Conservation (phyloP, 1,140 invertebrate species). For the Zeugodacus cucurbitae region DNA sequence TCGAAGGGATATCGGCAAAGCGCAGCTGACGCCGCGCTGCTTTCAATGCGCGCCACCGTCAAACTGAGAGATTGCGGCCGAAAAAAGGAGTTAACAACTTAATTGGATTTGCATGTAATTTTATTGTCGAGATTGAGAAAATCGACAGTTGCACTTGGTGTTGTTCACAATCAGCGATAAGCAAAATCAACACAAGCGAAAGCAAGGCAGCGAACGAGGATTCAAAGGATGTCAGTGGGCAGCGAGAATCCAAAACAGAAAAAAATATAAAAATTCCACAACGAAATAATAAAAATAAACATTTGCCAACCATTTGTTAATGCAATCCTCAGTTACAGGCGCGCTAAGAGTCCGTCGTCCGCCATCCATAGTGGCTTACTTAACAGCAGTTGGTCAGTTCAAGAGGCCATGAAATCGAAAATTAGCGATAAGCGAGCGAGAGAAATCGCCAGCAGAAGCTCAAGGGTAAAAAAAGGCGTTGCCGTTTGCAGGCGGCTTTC, state of each 20-base stretch:
- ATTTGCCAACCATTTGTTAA: neutral
- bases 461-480: neutral
- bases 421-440: conserved; percentile 28
- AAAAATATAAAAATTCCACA: neutral
- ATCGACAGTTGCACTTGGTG: conserved; percentile 63
- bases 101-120: conserved; percentile 66
- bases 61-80: conserved; percentile 32
- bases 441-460: neutral
- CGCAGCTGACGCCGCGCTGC: neutral
- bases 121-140: conserved; percentile 65
- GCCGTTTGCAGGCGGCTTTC: neutral
- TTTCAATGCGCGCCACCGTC: neutral
- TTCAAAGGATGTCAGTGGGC: conserved; percentile 9
- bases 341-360: neutral
- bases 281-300: neutral
- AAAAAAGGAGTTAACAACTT: conserved; percentile 64
- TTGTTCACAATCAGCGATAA: conserved; percentile 60
- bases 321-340: neutral
- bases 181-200: conserved; percentile 43
- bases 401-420: conserved; percentile 20
- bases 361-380: neutral
- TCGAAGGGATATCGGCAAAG: neutral
- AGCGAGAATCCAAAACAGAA: neutral
- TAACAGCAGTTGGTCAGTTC: conserved; percentile 18
- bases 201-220: neutral